Evolutionary conservation across 37 sponge, comb jelly and placozoan genomes (phyloP), one percentile per base, ranked within the genome.

Genomic region (Cliona cf. orientalis): DNA sequence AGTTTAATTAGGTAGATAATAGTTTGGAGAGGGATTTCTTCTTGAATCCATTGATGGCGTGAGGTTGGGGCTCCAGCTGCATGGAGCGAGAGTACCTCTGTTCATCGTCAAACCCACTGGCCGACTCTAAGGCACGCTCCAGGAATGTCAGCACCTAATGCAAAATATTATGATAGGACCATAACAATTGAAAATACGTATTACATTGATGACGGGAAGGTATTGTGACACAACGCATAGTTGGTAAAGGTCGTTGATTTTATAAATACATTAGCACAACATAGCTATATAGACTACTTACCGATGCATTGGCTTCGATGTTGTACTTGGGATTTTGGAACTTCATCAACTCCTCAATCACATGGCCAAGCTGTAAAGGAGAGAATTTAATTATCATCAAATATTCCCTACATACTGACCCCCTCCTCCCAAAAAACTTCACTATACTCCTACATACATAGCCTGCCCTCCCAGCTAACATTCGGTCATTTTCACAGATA

Each of bases 281-380:
- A 63, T 7, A 26, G 17, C 25, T 63, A 26, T 63, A 22, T 19
- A 63, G 17, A 45, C 28, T 11, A 66, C 90, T 84, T 72, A 89
- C 90, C 25, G 73, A n/a, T 46, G 72, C 78, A 73, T 89, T 80
- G 34, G 84, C 62, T 25, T 63, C 40, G 2, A 89, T 25, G 66
- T 46, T 46, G 45, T 89, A 89, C 23, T 35, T 78, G 14, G 84
- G 84, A 37, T 71, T 83, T 75, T 89, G 90, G 59, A 84, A 77
- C 14, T 80, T 44, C 36, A 78, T 72, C 14, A 89, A 40, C 58
- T 89, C 90, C 42, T 89, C 90, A 73, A 89, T 89, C 65, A 82
- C 66, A 7, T 41, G 43, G 14, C 84, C 84, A 42, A 89, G 84
- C 90, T 89, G 72, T 40, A 78, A 19, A n/a, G n/a, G 5, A 61